A percentile compares a stretch with the other conserved stretches of the same genome.
phyloP scores from a whole-genome alignment of 2,888 invertebrate species.

The Lydus trimaculatus region DNA sequence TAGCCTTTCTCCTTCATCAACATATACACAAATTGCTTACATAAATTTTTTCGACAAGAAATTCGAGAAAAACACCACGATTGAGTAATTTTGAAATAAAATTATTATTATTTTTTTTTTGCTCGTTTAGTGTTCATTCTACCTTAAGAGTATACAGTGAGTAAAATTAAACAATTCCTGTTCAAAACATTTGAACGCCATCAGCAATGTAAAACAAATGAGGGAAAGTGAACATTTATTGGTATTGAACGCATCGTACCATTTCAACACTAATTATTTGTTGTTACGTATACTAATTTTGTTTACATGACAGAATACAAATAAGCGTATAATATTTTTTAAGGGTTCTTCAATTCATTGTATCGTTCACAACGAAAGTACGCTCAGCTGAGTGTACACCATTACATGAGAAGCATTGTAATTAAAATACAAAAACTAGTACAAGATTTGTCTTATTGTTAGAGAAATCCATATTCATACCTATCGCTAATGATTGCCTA shows the following conservation, averaged over 20 bases:
- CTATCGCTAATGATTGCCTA: no score
- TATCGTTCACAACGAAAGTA: no score
- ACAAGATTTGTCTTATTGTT: no score
- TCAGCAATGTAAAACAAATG: neutral
- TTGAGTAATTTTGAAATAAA: neutral
- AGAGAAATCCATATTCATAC: no score
- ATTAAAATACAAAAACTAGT: no score
- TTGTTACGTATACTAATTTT: slow-evolving; percentile 1
- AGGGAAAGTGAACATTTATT: slow-evolving; percentile 1
- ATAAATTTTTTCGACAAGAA: neutral
- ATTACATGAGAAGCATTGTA: no score
- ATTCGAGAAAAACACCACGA: neutral
- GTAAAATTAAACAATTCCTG: no score
- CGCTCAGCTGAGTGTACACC: no score
- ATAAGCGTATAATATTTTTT: neutral
- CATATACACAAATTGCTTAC: neutral
- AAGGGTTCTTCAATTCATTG: neutral
- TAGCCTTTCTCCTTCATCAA: neutral
- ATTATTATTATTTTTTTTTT: no score
- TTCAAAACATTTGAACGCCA: neutral
- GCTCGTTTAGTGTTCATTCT: neutral
- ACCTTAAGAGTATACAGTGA: neutral
- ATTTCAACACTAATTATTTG: neutral
- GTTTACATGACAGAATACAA: neutral
- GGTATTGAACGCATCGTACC: neutral